phyloP scores from a whole-genome alignment of 2,797 vertebrate species.

The Cirrhinus mrigala region DNA sequence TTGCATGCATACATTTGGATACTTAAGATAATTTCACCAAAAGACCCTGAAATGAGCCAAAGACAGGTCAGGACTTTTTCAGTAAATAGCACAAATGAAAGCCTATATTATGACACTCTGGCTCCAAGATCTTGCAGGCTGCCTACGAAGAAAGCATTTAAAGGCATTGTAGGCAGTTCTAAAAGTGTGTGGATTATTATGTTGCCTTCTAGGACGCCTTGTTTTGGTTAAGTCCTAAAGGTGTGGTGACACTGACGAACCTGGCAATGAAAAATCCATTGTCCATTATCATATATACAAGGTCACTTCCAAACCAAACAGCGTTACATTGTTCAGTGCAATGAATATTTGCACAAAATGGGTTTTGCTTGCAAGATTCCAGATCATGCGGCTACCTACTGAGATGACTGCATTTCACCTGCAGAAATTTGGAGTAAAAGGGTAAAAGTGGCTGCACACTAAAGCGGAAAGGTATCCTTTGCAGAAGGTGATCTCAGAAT shows the following conservation, averaged over 20 bases:
- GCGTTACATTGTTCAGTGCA: background rate
- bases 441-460: background rate
- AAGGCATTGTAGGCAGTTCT: background rate
- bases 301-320: background rate
- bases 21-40: conserved; percentile 26
- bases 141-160: background rate
- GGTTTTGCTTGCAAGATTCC: no score
- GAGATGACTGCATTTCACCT: background rate
- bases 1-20: background rate
- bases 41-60: conserved; percentile 64
- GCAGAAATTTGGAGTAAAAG: background rate
- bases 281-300: background rate
- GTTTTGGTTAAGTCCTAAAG: background rate
- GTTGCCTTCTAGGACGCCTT: background rate
- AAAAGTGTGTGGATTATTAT: conserved; percentile 1
- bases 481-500: background rate
- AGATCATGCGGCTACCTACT: background rate
- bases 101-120: background rate
- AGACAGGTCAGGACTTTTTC: background rate
- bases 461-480: background rate
- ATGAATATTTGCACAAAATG: no score
- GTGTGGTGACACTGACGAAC: no score
- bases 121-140: background rate
- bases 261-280: background rate
- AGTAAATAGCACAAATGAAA: background rate